A percentile compares a stretch with the other conserved stretches of the same genome.
phyloP scores from a whole-genome alignment of 2,888 invertebrate genomes.

The Epistrophella euchroma region DNA sequence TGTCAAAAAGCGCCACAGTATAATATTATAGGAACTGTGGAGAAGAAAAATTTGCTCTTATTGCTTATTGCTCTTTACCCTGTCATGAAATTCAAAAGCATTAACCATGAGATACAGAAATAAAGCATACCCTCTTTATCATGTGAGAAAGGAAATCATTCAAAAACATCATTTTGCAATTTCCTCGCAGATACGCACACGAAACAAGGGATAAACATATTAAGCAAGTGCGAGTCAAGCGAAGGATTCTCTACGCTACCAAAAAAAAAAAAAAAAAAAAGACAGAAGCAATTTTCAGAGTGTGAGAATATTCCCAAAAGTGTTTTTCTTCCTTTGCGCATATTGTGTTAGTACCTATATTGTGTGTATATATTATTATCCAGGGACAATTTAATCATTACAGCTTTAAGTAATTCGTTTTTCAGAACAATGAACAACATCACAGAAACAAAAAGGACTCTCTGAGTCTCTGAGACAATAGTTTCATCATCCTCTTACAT shows the following conservation, averaged over 20 bases:
- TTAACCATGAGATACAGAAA: constrained; percentile 41
- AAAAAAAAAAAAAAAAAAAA: neutral
- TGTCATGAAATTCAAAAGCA: constrained; percentile 51
- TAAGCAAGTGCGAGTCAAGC: constrained; percentile 11
- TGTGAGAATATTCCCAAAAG: neutral
- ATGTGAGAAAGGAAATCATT: constrained; percentile 50
- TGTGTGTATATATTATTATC: constrained; percentile 53
- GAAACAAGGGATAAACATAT: neutral
- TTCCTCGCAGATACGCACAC: constrained; percentile 17
- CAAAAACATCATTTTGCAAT: constrained; percentile 57
- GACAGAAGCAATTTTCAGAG: neutral
- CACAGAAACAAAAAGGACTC: constrained; percentile 24
- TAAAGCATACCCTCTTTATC: constrained; percentile 18
- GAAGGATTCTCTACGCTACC: neutral
- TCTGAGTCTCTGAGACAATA: constrained; percentile 53
- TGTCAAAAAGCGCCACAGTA: neutral
- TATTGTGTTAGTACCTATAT: too few species aligned
- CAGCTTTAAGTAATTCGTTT: constrained; percentile 69
- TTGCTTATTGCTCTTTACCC: constrained; percentile 6
- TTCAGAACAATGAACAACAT: constrained; percentile 64
- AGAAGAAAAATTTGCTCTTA: constrained; percentile 13
- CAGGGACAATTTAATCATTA: constrained; percentile 74
- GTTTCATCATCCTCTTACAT: constrained; percentile 56
- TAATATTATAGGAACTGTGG: neutral
- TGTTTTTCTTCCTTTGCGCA: neutral